Percentiles rank a stretch among this genome's conserved stretches.
phyloP scores from a whole-genome alignment of 2,113 vertebrate genomes.

The Hypanus sabinus region DNA sequence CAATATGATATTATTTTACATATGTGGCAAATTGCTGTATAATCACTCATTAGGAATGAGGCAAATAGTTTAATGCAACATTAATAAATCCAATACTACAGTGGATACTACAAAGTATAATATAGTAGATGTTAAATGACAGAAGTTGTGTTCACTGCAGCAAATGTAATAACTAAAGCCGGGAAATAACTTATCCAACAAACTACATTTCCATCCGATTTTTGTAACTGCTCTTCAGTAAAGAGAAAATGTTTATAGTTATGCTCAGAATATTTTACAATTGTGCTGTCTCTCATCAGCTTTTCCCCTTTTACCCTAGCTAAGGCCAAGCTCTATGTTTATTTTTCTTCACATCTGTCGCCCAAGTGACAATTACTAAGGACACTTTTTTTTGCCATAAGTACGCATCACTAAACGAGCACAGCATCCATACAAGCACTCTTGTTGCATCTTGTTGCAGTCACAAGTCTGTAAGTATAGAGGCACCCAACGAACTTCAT shows the following conservation, averaged over 20 bases:
- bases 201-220: neutral
- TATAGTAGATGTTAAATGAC: neutral
- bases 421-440: neutral
- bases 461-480: too few relatives aligned
- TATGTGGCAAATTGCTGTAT: neutral
- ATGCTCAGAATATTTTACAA: neutral
- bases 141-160: neutral
- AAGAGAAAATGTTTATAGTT: neutral
- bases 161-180: neutral
- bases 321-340: neutral
- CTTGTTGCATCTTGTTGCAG: neutral
- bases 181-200: neutral
- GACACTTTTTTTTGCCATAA: neutral
- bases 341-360: neutral
- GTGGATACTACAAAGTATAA: too few relatives aligned
- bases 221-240: neutral
- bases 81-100: neutral
- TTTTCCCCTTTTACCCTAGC: neutral
- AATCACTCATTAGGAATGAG: neutral
- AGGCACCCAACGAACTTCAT: neutral
- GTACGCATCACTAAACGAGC: neutral
- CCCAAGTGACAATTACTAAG: too few relatives aligned
- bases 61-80: neutral
- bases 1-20: neutral
- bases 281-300: neutral